Conservation (phyloP, 2,113 vertebrate genomes). For the Piaya cayana region DNA sequence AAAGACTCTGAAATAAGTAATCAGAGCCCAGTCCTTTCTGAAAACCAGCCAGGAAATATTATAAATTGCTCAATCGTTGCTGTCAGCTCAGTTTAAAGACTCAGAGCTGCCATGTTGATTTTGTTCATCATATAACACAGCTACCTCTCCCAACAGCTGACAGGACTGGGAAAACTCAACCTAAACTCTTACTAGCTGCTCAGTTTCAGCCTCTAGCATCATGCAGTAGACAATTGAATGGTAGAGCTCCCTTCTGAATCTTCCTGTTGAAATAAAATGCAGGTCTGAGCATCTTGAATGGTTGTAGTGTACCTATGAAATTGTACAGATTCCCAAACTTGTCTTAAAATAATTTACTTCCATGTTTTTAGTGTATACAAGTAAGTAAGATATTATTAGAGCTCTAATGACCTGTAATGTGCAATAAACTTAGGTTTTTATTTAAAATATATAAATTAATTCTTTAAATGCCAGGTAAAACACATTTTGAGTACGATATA, state of each 20-base stretch:
- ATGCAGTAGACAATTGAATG: neutral
- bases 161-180: conserved; percentile 35
- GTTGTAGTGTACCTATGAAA: neutral
- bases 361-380: neutral
- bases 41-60: conserved; percentile 67
- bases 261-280: neutral
- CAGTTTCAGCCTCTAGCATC: conserved; percentile 19
- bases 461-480: neutral
- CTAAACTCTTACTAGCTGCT: neutral
- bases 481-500: neutral
- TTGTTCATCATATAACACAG: neutral
- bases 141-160: conserved; percentile 1
- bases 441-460: neutral
- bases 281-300: neutral
- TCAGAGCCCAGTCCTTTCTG: conserved; percentile 56
- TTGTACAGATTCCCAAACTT: neutral
- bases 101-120: conserved; percentile 44
- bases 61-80: conserved; percentile 40
- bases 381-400: conserved; percentile 8
- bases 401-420: neutral
- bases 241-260: neutral
- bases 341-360: neutral
- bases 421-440: neutral
- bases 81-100: conserved; percentile 53
- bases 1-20: conserved; percentile 72